A percentile compares a stretch with the other conserved stretches of the same genome.
Evolutionary conservation across 37 sponge, comb jelly and placozoan species (phyloP).

Genomic region (Lycopodina hypogea): DNA sequence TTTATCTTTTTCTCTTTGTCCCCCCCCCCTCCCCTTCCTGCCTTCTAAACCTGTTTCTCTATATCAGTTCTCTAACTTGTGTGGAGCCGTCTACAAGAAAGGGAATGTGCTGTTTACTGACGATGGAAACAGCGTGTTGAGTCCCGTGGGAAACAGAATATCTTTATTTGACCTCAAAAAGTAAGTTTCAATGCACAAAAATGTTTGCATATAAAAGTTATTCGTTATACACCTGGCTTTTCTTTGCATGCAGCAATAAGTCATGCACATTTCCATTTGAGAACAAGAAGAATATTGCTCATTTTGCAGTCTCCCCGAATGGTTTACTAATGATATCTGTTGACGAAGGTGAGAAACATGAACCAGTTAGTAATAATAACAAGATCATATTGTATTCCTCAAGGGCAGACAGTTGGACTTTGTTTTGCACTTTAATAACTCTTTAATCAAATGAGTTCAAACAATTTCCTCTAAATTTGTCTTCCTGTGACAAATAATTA

Average conservation of each 20-base stretch:
- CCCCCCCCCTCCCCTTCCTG: too few species aligned
- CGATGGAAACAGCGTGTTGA: slow-evolving; percentile 80
- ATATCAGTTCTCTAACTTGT: slow-evolving; percentile 90
- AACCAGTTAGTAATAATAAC: not conserved
- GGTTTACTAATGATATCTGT: slow-evolving; percentile 82
- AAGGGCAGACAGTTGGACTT: not conserved
- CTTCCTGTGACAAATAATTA: too few species aligned
- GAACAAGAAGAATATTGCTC: slow-evolving; percentile 83
- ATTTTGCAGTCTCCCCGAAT: slow-evolving; percentile 90
- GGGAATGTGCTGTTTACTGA: slow-evolving; percentile 83
- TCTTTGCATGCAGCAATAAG: slow-evolving; percentile 59
- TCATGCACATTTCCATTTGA: slow-evolving; percentile 92
- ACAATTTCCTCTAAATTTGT: not conserved
- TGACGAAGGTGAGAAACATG: slow-evolving; percentile 81
- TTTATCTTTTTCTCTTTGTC: too few species aligned
- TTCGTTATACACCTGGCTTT: not conserved
- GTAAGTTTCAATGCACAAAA: slow-evolving; percentile 26
- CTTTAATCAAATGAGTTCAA: not conserved
- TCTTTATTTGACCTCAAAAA: slow-evolving; percentile 95
- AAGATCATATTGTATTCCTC: not conserved
- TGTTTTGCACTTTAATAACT: not conserved
- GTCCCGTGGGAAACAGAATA: slow-evolving; percentile 96
- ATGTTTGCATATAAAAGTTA: not conserved
- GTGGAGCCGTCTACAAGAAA: slow-evolving; percentile 90
- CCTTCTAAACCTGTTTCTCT: too few species aligned